phyloP scores from a whole-genome alignment of 2,888 invertebrate species.

The Axea sp. region DNA sequence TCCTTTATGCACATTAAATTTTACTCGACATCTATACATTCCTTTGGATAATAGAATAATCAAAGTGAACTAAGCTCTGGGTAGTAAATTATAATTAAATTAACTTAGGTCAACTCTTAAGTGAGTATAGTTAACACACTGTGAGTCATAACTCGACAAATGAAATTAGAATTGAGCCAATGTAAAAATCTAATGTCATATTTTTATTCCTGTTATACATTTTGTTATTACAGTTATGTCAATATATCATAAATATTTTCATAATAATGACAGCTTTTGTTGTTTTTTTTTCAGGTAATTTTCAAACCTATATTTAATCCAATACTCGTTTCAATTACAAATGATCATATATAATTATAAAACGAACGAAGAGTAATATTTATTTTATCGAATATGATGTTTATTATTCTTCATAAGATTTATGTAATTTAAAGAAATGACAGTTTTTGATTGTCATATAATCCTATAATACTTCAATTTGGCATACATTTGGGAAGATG shows the following conservation, averaged over 20 bases:
- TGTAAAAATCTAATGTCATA: slow-evolving; percentile 4
- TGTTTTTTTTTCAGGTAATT: too few species aligned
- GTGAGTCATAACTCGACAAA: slow-evolving; percentile 29
- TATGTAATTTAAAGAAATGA: too few species aligned
- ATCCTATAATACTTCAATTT: too few species aligned
- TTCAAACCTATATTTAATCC: slow-evolving; percentile 9
- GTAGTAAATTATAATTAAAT: slow-evolving; percentile 36
- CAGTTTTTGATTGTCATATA: too few species aligned
- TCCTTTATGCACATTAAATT: too few species aligned
- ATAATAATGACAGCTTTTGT: too few species aligned
- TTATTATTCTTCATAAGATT: too few species aligned
- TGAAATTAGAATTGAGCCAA: slow-evolving; percentile 22
- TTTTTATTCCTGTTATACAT: not conserved
- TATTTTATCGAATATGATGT: slow-evolving; percentile 1
- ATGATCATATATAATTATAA: slow-evolving; percentile 22
- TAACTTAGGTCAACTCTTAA: slow-evolving; percentile 41
- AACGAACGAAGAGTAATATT: not conserved
- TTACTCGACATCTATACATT: too few species aligned
- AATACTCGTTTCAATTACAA: slow-evolving; percentile 12
- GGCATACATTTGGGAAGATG: too few species aligned
- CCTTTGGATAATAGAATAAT: too few species aligned
- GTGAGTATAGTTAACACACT: slow-evolving; percentile 34
- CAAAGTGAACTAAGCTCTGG: too few species aligned
- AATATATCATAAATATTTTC: not conserved
- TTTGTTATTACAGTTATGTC: not conserved